Base-by-base conservation (phyloP, 2,888 invertebrate species). In the Leucoma salicis region DNA sequence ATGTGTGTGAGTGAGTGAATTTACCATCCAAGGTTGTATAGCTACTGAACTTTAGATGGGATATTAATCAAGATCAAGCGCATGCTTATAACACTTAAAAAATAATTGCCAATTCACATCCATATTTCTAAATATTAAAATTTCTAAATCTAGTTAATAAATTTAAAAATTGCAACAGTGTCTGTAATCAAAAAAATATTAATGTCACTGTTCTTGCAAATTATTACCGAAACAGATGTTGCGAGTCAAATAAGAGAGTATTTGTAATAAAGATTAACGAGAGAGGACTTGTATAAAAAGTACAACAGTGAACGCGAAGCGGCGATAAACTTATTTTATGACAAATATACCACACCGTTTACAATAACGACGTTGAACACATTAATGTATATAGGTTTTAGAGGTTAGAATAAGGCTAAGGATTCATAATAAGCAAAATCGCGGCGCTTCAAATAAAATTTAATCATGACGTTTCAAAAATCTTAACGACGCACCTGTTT, bases 171-270 rank as follows among this genome's bases (percentile, higher is more conserved):
- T 10, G 31, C 31, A 27, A 27, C n/a, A n/a, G 12, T 10, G 3
- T 27, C 14, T 29, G 14, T 14, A 14, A 70, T 70, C 66, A 74
- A 66, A 66, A 58, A 58, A 60, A 60, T 58, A 62, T 57, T 49
- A 72, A 70, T 69, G 73, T 70, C 71, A 57, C 63, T 46, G 64
- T 59, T 60, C 69, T 77, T 72, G 74, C 77, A 80, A 82, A 80
- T 81, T 79, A 83, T 80, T 68, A 58, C 71, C 53, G 46, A 57
- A 74, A 73, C 83, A 83, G 81, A 79, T 82, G 82, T 76, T 82
- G 68, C 75, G 57, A 53, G 61, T 57, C 62, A 64, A 68, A 69
- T 67, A 76, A 70, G 68, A 69, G 71, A 70, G 69, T 70, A 66
- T 72, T 72, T 60, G 70, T 59, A 73, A 75, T 73, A 70, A 75